Conservation (phyloP, 2,888 invertebrate species). For the Machimus atricapillus region DNA sequence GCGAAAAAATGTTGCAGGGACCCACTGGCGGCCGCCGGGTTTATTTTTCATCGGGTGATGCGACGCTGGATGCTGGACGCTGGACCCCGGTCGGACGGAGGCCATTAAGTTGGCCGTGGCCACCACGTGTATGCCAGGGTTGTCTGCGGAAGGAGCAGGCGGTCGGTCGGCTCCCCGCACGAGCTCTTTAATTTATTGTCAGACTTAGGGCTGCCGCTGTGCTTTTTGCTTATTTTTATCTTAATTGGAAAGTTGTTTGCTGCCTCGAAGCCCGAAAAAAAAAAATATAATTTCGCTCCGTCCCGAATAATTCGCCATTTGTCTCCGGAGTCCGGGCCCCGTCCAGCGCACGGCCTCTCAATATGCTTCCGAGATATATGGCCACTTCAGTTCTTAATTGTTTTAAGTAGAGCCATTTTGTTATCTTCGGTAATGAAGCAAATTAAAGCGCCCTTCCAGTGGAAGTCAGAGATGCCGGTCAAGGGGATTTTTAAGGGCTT, state of each 20-base stretch:
- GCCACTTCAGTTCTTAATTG: constrained; percentile 37
- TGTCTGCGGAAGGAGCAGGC: not conserved
- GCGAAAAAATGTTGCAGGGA: constrained; percentile 41
- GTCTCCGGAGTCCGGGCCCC: not conserved
- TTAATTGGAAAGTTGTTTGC: constrained; percentile 42
- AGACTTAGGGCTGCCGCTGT: constrained; percentile 22
- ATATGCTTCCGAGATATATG: constrained; percentile 38
- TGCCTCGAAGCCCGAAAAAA: constrained; percentile 5
- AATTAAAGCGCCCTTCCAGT: constrained; percentile 3
- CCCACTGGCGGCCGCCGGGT: not conserved
- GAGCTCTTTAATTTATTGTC: constrained; percentile 38
- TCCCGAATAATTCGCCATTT: constrained; percentile 35
- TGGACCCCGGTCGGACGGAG: not conserved
- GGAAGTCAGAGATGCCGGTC: not conserved
- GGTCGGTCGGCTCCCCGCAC: constrained; percentile 5
- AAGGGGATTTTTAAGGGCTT: not conserved
- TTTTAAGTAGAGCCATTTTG: constrained; percentile 19
- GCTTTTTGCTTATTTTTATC: constrained; percentile 38
- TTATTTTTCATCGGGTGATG: not conserved
- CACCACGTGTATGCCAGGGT: not conserved
- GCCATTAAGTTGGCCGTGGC: constrained; percentile 28
- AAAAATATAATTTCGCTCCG: not conserved
- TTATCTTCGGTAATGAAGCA: constrained; percentile 33
- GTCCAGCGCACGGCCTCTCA: not conserved
- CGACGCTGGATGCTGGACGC: not conserved